Evolutionary conservation across 1,140 invertebrate species (phyloP).

Genomic region (Copidosoma floridanum): DNA sequence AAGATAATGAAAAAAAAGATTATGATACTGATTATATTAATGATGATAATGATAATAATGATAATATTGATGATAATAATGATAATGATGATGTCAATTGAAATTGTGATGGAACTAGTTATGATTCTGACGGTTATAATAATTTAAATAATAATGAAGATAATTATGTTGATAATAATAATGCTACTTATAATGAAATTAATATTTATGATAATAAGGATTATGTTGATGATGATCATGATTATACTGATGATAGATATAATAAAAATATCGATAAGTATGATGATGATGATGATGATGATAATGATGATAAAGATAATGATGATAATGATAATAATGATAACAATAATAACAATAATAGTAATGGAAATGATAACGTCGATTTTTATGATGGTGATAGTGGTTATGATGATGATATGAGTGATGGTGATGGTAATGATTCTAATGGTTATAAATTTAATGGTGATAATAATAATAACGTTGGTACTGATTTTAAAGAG

Average conservation of each 20-base stretch:
- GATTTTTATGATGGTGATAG: neutral
- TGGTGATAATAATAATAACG: neutral
- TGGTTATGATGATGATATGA: neutral
- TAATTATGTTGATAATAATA: neutral
- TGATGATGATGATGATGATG: neutral
- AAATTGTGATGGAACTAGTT: neutral
- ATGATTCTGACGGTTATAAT: neutral
- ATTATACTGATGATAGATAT: neutral
- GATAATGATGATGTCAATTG: neutral
- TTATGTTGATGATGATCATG: neutral
- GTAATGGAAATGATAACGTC: neutral
- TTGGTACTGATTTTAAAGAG: neutral
- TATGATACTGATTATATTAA: neutral
- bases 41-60: neutral
- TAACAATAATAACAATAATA: neutral
- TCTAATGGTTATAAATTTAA: neutral
- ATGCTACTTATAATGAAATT: neutral
- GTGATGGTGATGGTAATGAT: neutral
- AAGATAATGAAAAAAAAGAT: neutral
- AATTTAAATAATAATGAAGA: neutral
- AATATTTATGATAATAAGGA: neutral
- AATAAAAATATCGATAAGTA: neutral
- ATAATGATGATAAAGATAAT: neutral
- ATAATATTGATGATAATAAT: neutral
- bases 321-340: neutral